Evolutionary conservation across 2,797 vertebrate species (phyloP).

Genomic region (Poeciliopsis infans): DNA sequence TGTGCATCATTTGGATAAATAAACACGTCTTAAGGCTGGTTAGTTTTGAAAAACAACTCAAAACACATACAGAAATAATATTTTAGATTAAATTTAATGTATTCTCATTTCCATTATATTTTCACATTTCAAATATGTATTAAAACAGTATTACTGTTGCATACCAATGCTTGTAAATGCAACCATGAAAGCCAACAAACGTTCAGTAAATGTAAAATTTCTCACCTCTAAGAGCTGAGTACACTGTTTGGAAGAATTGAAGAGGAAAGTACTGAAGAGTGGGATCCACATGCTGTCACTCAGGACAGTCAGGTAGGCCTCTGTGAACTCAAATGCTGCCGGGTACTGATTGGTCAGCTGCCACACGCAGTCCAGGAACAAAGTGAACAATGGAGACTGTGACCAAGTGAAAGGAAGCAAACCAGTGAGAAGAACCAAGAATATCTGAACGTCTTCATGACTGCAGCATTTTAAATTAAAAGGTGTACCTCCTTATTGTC

Average conservation of each 20-base stretch:
- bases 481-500: slow-evolving; percentile 90
- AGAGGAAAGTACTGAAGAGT: slow-evolving; percentile 95
- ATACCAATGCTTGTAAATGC: background rate
- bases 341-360: slow-evolving; percentile 94
- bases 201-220: background rate
- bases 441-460: background rate
- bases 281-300: slow-evolving; percentile 92
- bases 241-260: slow-evolving; percentile 91
- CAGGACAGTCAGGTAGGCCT: slow-evolving; percentile 89
- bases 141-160: background rate
- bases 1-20: background rate
- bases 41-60: background rate
- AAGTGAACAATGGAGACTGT: slow-evolving; percentile 92
- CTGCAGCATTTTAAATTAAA: background rate
- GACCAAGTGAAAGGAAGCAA: slow-evolving; percentile 11
- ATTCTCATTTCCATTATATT: background rate
- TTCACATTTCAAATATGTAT: background rate
- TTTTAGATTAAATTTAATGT: background rate
- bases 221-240: slow-evolving; percentile 90
- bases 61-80: background rate
- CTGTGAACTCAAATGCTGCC: slow-evolving; percentile 94
- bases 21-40: background rate
- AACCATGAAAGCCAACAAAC: background rate
- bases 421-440: background rate
- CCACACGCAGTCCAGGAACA: slow-evolving; percentile 97